These are phyloP conservation scores for Muschampia plurimacula DNA, from an alignment of 2,888 invertebrate species.

Conservation along the genomic window DNA sequence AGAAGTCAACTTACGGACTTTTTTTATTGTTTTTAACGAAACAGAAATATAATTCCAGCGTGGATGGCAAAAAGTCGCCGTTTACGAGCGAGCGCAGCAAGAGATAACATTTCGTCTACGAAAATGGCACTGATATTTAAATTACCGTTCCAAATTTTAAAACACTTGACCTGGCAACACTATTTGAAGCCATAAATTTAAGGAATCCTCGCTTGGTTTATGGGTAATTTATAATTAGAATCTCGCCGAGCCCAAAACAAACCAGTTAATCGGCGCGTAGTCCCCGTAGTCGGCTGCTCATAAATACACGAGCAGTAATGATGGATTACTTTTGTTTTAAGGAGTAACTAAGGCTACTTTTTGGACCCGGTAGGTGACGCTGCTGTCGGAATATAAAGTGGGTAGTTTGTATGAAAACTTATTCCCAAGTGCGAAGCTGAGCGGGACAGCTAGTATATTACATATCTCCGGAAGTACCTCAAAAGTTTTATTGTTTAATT, in stretches of 20 bases:
- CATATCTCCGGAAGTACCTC: not conserved
- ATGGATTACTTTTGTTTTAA: slow-evolving; percentile 8
- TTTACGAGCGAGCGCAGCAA: too few relatives aligned
- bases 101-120: not conserved
- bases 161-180: not conserved
- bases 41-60: too few relatives aligned
- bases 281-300: slow-evolving; percentile 19
- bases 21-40: too few relatives aligned
- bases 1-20: too few relatives aligned
- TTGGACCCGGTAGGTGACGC: too few relatives aligned
- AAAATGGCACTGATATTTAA: not conserved
- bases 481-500: slow-evolving; percentile 28
- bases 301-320: slow-evolving; percentile 29
- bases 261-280: slow-evolving; percentile 26
- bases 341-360: too few relatives aligned
- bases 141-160: not conserved
- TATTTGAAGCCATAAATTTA: slow-evolving; percentile 45
- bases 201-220: slow-evolving; percentile 41
- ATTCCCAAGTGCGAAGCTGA: too few relatives aligned
- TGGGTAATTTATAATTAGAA: slow-evolving; percentile 44
- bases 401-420: too few relatives aligned
- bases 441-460: too few relatives aligned
- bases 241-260: slow-evolving; percentile 31
- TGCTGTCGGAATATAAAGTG: too few relatives aligned
- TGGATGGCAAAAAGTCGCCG: too few relatives aligned